Base-by-base conservation (phyloP, 2,113 vertebrate genomes). In the Gobio gobio region DNA sequence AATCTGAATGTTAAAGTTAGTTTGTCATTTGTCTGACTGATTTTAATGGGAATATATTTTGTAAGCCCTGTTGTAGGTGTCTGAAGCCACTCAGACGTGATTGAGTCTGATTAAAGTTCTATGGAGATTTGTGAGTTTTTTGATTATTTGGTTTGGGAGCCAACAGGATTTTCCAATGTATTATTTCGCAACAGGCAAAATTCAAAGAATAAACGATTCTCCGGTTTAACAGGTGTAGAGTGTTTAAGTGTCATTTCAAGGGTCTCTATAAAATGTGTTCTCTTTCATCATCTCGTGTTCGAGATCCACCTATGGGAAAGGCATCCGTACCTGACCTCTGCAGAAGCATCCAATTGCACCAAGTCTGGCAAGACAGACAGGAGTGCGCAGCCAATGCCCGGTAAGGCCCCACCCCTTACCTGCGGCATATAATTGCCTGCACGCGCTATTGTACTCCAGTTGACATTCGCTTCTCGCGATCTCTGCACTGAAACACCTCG, bases 121-220 rank as follows among this genome's bases (percentile, higher is more conserved):
- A 29, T 83, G 66, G 83, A 12, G 56, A n/a, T 40, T 20, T 56
- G 49, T 88, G 61, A 26, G 43, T 82, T 86, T 83, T 74, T 2
- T n/a, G n/a, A 78, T 61, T 20, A 24, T 68, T n/a, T 83, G 86
- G 58, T 83, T 83, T 79, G 74, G 61, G 36, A 79, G 33, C 33
- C 12, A 85, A 86, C 29, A 29, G 12, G 66, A 9, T 12, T 24
- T 40, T 78, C 10, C 33, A 78, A 16, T 20, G 22, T 36, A 51
- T 43, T 76, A 2, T n/a, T 3, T 12, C 10, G 9, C 22, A 43
- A 45, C 4, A 6, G 5, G 10, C 10, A 72, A n/a, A 72, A 20
- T 45, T 72, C 20, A 72, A 22, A 43, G 40, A 40, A 13, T 70
- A 45, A 72, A 45, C 45, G 0, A 36, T 68, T 70, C 18, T 70